phyloP scores from a whole-genome alignment of 2,113 vertebrate genomes.

The Pseudorhombus dupliciocellatus region DNA sequence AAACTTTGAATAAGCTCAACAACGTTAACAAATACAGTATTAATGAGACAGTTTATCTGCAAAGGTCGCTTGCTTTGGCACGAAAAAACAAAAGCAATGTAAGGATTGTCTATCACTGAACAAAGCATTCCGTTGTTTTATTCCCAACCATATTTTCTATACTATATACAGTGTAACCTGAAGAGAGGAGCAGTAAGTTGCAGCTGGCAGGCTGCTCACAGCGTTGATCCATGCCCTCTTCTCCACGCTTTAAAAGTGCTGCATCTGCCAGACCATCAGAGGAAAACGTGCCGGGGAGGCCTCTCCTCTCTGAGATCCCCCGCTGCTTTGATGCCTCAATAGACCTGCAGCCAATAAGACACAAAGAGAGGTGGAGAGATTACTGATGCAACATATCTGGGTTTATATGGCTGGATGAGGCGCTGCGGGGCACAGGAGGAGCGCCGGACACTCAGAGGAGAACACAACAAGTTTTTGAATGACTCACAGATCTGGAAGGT shows the following conservation, averaged over 20 bases:
- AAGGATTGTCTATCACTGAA: too few relatives aligned
- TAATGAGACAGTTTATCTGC: too few relatives aligned
- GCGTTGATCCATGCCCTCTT: slow-evolving; percentile 52
- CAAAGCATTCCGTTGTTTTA: neutral
- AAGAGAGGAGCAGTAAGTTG: slow-evolving; percentile 2
- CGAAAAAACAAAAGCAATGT: too few relatives aligned
- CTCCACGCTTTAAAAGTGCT: slow-evolving; percentile 57
- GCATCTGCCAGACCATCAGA: slow-evolving; percentile 66
- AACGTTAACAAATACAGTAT: too few relatives aligned
- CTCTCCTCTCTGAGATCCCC: slow-evolving; percentile 53
- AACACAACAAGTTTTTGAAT: neutral
- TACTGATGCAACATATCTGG: slow-evolving; percentile 71
- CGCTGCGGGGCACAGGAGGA: slow-evolving; percentile 26
- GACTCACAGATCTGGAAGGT: too few relatives aligned
- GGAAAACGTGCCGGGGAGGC: slow-evolving; percentile 44
- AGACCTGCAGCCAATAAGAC: slow-evolving; percentile 70
- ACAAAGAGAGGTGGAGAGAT: slow-evolving; percentile 69
- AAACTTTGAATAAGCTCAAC: too few relatives aligned
- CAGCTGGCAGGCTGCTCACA: slow-evolving; percentile 22
- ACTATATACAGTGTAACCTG: neutral
- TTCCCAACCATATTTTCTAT: slow-evolving; percentile 6
- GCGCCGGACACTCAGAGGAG: slow-evolving; percentile 34
- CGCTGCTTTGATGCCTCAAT: slow-evolving; percentile 74
- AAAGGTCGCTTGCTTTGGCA: too few relatives aligned
- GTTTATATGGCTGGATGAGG: slow-evolving; percentile 46